Conservation (phyloP, 1,140 invertebrate genomes). For the Harpegnathos saltator region DNA sequence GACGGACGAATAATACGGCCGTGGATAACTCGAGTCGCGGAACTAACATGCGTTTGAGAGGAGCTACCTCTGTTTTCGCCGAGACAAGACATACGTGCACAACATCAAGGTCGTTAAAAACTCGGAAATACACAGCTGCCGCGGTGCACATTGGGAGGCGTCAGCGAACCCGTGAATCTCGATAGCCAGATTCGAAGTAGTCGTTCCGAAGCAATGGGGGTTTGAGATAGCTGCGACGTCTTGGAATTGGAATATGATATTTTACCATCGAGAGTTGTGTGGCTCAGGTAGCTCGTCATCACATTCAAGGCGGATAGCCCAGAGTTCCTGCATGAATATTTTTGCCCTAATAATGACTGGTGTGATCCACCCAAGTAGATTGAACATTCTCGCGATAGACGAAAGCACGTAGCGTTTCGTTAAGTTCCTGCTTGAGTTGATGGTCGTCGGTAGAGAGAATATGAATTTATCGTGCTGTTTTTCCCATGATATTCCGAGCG, state of each 20-base stretch:
- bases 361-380: constrained; percentile 15
- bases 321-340: constrained; percentile 1
- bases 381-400: not conserved
- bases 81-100: no score
- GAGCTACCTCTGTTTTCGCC: not conserved
- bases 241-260: not conserved
- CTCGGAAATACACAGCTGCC: constrained; percentile 1
- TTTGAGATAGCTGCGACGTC: not conserved
- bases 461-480: not conserved
- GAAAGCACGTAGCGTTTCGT: not conserved
- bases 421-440: no score
- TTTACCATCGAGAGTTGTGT: not conserved
- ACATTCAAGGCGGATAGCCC: not conserved
- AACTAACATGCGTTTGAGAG: not conserved
- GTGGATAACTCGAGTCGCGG: not conserved
- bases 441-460: not conserved
- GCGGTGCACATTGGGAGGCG: constrained; percentile 3
- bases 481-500: not conserved
- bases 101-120: not conserved
- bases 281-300: not conserved
- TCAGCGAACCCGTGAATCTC: constrained; percentile 7
- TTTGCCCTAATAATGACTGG: not conserved
- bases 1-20: not conserved
- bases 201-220: not conserved
- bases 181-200: not conserved